Evolutionary conservation across 2,888 invertebrate species (phyloP).

Genomic region (Hemistola chrysoprasaria): DNA sequence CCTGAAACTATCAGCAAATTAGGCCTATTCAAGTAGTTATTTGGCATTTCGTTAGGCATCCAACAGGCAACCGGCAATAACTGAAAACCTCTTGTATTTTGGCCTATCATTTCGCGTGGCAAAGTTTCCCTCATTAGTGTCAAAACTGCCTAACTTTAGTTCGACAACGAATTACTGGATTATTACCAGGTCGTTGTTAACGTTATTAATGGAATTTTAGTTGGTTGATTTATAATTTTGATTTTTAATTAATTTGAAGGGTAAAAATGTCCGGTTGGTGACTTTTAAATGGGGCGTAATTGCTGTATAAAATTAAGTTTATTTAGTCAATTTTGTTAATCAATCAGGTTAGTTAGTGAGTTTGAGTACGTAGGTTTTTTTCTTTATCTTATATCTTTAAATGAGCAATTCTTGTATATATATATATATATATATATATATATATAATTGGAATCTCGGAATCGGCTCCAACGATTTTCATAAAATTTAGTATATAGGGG

Average conservation of each 20-base stretch:
- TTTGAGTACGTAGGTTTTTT: too few species aligned
- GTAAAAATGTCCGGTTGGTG: slow-evolving; percentile 10
- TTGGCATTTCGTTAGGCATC: slow-evolving; percentile 18
- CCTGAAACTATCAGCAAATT: slow-evolving; percentile 9
- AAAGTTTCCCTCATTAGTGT: slow-evolving; percentile 54
- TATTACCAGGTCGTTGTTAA: slow-evolving; percentile 40
- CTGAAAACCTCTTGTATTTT: slow-evolving; percentile 15
- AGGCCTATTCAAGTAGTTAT: slow-evolving; percentile 12
- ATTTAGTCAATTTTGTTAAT: too few species aligned
- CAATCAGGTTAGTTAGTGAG: too few species aligned
- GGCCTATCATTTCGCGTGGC: slow-evolving; percentile 43
- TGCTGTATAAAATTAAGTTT: too few species aligned
- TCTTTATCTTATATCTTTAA: too few species aligned
- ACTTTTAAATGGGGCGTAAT: too few species aligned
- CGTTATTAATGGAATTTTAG: slow-evolving; percentile 28
- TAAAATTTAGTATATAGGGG: too few species aligned
- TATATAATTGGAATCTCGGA: too few species aligned
- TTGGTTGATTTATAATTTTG: slow-evolving; percentile 12
- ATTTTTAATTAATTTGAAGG: slow-evolving; percentile 15
- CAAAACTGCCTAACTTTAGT: slow-evolving; percentile 42
- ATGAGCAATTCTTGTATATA: too few species aligned
- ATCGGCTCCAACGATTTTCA: too few species aligned
- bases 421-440: too few species aligned
- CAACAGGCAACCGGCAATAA: slow-evolving; percentile 15
- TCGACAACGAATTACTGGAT: slow-evolving; percentile 48